Evolutionary conservation across 2,888 invertebrate genomes (phyloP), one percentile per base, ranked within the genome.

Genomic region (Caenorhabditis sp.): DNA sequence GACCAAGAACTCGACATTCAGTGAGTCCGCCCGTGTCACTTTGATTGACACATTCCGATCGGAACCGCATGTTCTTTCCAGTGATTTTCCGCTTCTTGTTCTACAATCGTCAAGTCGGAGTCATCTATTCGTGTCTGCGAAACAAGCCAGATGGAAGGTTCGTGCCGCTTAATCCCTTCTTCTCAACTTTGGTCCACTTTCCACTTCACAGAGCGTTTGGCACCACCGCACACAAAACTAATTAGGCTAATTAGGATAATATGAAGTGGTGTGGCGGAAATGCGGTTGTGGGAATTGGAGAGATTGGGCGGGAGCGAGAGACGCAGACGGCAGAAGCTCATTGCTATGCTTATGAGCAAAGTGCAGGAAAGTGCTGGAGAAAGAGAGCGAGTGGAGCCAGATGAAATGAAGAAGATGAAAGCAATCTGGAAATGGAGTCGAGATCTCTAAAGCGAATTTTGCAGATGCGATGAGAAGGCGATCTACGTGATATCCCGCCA

Each of bases 11-110:
- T 79, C 80, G n/a, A 80, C 82, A 24, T 77, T 80, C 22, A 76
- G 81, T 81, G 17, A 59, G 81, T 62, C 32, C n/a, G 15, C 20
- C 11, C n/a, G 27, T 58, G n/a, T 35, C 55, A 13, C 22, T 56
- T 61, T 71, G 71, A 61, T 61, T 71, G 68, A 68, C 59, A 56
- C 27, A 48, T 17, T 22, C 46, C 32, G 39, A 53, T 37, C 45
- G 39, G 59, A 58, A 63, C 37, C 32, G 37, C 24, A 53, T 75
- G 50, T 63, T 62, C 15, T 68, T 75, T 62, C n/a, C 70, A 83
- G 83, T 84, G 75, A 74, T 81, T 17, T 77, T 84, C 72, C 84
- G 83, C 9, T 83, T 84, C 53, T 71, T 84, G 35, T 84, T 84
- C 79, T 84, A 81, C 80, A 84, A 84, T 68, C 70, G 78, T 32